Base-by-base conservation (phyloP, 1,140 invertebrate genomes). In the Habropoda laboriosa region DNA sequence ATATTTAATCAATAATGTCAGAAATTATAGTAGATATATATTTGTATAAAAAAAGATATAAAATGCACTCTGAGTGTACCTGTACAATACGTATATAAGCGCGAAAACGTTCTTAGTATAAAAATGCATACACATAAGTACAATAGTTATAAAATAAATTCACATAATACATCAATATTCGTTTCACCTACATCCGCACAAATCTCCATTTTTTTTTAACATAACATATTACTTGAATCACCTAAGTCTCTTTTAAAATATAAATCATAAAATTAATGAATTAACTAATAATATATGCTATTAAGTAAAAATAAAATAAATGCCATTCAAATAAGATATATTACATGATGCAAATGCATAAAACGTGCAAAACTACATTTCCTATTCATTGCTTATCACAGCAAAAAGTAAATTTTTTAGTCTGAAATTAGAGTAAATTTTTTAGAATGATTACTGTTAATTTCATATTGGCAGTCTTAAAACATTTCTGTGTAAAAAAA, bases 41-140 rank as follows among this genome's bases (percentile, higher is more conserved):
- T 88, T 86, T 89, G 51, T 81, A 87, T 78, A 75, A 87, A 88
- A 86, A 82, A 68, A 80, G 67, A 82, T 90, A 89, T 79, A 86
- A 87, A 83, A 61, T 30, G 18, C 42, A 82, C 42, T 70, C 45
- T 75, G 35, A 21, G 73, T 49, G 35, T 81, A 76, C 70, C 45
- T 80, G 47, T 80, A 80, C 49, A 86, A 80, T 78, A 83, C 45
- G 71, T 77, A 72, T 61, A 82, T 82, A 80, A 86, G 79, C 70
- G 47, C 53, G 35, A 63, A 61, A 57, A 66, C 40, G 18, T 81
- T 74, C 53, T 60, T 63, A 78, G 8, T 86, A 61, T 76, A 73
- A 79, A 87, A 79, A 83, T 83, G 60, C 57, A 81, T 77, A 71
- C 21, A 82, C 55, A 82, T 78, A 87, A 85, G 42, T 84, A 82